These are phyloP conservation scores for Penelope pileata DNA, from an alignment of 2,113 vertebrate genomes.

Conservation along the genomic window DNA sequence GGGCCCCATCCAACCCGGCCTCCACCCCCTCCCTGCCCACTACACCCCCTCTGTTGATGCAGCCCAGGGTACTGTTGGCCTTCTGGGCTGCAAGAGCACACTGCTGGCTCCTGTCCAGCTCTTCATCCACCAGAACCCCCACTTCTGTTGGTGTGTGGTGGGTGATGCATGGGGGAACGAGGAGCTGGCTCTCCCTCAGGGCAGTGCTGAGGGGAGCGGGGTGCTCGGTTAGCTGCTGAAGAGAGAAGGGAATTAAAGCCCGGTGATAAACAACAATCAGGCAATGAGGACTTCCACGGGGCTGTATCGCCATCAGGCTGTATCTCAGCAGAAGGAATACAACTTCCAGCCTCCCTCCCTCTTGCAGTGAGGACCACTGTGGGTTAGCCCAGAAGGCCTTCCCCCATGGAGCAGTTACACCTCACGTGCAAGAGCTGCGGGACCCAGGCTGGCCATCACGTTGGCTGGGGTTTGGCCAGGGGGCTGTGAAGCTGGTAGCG, in stretches of 20 bases:
- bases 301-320: not conserved
- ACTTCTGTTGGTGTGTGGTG: rapidly evolving
- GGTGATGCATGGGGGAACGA: rapidly evolving
- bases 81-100: too few relatives aligned
- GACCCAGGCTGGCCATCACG: not conserved
- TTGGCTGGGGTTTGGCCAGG: not conserved
- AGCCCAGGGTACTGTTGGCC: too few relatives aligned
- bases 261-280: not conserved
- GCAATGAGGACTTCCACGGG: not conserved
- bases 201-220: not conserved
- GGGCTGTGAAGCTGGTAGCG: not conserved
- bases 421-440: not conserved
- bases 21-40: too few relatives aligned
- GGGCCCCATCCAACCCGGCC: not conserved
- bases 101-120: too few relatives aligned
- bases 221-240: not conserved
- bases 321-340: not conserved
- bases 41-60: too few relatives aligned
- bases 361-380: not conserved
- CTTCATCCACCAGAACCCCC: too few relatives aligned
- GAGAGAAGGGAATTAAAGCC: not conserved
- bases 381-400: not conserved
- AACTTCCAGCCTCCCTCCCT: not conserved
- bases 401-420: not conserved
- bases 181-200: rapidly evolving